Evolutionary conservation across 2,797 vertebrate species (phyloP).

Genomic region (Schizothorax lantsangensis): DNA sequence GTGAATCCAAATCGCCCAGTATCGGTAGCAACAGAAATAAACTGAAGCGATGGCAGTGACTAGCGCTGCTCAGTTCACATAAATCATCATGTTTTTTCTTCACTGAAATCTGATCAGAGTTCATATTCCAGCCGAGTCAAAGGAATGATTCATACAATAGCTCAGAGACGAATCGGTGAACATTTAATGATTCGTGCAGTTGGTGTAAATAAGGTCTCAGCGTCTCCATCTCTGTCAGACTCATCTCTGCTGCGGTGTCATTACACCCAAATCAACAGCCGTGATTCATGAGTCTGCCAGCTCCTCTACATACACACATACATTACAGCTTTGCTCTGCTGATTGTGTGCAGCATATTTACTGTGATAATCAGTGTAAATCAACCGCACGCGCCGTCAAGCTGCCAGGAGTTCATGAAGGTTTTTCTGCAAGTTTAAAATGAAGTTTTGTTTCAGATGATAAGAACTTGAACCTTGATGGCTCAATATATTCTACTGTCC

Average conservation of each 20-base stretch:
- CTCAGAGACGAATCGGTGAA: constrained; percentile 31
- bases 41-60: constrained; percentile 59
- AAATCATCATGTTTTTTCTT: constrained; percentile 40
- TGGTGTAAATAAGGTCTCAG: constrained; percentile 47
- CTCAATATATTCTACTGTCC: background rate
- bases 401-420: background rate
- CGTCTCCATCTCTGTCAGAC: constrained; percentile 32
- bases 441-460: background rate
- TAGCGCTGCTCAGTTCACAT: constrained; percentile 59
- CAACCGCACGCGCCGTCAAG: constrained; percentile 35
- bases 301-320: constrained; percentile 39
- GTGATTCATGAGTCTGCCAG: constrained; percentile 44
- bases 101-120: constrained; percentile 39
- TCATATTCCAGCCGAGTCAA: constrained; percentile 35
- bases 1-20: constrained; percentile 71
- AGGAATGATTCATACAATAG: constrained; percentile 34
- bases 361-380: constrained; percentile 49
- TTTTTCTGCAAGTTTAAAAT: background rate
- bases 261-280: constrained; percentile 33
- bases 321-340: constrained; percentile 41
- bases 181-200: constrained; percentile 44
- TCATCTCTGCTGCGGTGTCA: constrained; percentile 22
- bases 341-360: constrained; percentile 43
- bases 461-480: background rate
- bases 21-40: constrained; percentile 62